Base-by-base conservation (phyloP, 2,113 vertebrate species). In the Platichthys flesus region DNA sequence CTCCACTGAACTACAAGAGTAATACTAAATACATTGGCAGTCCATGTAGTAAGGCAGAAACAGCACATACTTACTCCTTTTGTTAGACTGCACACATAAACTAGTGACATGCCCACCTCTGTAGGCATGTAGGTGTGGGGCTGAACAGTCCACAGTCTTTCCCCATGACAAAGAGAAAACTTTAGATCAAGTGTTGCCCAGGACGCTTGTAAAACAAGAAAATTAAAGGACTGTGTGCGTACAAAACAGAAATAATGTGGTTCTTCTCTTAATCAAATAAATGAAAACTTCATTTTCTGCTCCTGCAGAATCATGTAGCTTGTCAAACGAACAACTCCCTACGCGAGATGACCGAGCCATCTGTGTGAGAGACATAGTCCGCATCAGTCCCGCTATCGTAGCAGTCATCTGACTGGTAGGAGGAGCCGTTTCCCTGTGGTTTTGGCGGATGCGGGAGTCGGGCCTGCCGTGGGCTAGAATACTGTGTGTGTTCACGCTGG, bases 281-380 rank as follows among this genome's bases (percentile, higher is more conserved):
- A 78, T 26, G 71, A 84, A 81, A 81, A 52, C 20, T n/a, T 54
- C 20, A 20, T 54, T 54, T n/a, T 54, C 45, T 64, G 61, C 80
- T 71, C 63, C 68, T 57, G 49, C 62, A 83, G 76, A 61, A 69
- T n/a, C 67, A 12, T 31, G 31, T 7, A 31, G 62, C 70, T 59
- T 54, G 69, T 91, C 84, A 99, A 93, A 99, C 97, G 90, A 99
- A 99, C 97, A 97, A 99, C 94, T 99, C 97, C 93, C 96, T 96
- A 81, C 98, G 96, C 61, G 98, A 99, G 94, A 99, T 99, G 92
- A 99, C 96, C 0, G 97, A 98, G 71, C 97, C 97, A 90, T 99
- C 98, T 91, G 95, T 95, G 91, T 99, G 97, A 76, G 97, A 97
- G 91, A 98, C 97, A 79, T 97, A 97, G 84, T 99, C 97, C 71